These are phyloP conservation scores for Nasonia longicornis DNA, from an alignment of 1,140 invertebrate genomes.

Conservation along the genomic window DNA sequence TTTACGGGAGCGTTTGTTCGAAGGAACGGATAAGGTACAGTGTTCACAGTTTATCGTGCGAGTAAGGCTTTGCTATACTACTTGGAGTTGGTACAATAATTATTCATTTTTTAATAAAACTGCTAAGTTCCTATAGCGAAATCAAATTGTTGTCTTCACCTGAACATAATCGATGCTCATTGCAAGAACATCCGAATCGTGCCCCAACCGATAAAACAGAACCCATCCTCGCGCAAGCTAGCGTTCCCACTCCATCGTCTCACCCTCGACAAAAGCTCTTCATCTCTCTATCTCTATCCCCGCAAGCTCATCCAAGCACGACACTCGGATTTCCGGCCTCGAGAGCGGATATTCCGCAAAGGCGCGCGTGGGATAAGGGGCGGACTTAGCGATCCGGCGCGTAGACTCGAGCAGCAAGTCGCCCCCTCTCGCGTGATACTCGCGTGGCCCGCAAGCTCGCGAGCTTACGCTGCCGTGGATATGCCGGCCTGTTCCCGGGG, in stretches of 20 bases:
- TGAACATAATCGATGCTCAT: too few species aligned
- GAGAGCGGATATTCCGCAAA: not conserved
- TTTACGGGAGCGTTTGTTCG: not conserved
- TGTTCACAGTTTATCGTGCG: too few species aligned
- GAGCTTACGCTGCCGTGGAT: slow-evolving; percentile 13
- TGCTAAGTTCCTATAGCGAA: too few species aligned
- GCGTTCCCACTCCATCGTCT: not conserved
- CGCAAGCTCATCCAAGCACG: not conserved
- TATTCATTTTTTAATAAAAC: too few species aligned
- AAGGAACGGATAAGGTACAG: too few species aligned
- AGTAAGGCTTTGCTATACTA: too few species aligned
- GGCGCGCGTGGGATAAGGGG: slow-evolving; percentile 61
- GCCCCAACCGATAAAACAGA: not conserved
- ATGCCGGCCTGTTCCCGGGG: slow-evolving; percentile 57
- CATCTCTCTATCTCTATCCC: not conserved
- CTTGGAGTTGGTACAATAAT: too few species aligned
- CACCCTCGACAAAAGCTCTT: not conserved
- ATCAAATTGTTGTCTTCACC: too few species aligned
- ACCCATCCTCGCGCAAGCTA: too few species aligned
- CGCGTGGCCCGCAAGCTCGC: not conserved
- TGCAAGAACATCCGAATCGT: too few species aligned
- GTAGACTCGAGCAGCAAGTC: slow-evolving; percentile 53
- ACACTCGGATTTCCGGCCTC: slow-evolving; percentile 8
- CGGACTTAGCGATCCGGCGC: slow-evolving; percentile 59
- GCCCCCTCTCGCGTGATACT: not conserved